Conservation (phyloP, 2,797 vertebrate species). For the Rhynchotus rufescens region DNA sequence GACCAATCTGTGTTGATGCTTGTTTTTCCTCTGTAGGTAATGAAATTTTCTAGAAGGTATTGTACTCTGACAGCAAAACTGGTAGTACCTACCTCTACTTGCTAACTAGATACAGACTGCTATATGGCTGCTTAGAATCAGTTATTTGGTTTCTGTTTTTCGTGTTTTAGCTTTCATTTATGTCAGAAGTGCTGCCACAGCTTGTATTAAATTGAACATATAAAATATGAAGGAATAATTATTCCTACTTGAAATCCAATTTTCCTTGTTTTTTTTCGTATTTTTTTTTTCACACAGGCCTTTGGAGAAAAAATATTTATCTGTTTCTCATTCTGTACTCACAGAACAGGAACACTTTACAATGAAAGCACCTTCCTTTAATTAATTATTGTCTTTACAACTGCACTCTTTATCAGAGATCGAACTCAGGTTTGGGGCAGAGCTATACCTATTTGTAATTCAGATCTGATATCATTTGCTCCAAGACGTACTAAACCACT, state of each 20-base stretch:
- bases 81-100: not conserved
- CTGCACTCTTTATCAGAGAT: constrained; percentile 41
- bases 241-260: not conserved
- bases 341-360: not conserved
- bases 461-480: constrained; percentile 53
- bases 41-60: not conserved
- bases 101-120: not conserved
- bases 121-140: not conserved
- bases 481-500: constrained; percentile 9
- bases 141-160: not conserved
- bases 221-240: not conserved
- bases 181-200: not conserved
- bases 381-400: constrained; percentile 60
- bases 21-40: not conserved
- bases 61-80: not conserved
- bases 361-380: constrained; percentile 37
- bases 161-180: not conserved
- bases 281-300: not conserved
- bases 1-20: not conserved
- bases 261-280: not conserved
- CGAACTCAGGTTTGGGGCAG: constrained; percentile 40
- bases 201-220: not conserved
- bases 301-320: not conserved
- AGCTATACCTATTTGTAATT: constrained; percentile 55
- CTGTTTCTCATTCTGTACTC: constrained; percentile 10